Conservation (phyloP, 2,888 invertebrate genomes). For the Mesorhabditis sp. region DNA sequence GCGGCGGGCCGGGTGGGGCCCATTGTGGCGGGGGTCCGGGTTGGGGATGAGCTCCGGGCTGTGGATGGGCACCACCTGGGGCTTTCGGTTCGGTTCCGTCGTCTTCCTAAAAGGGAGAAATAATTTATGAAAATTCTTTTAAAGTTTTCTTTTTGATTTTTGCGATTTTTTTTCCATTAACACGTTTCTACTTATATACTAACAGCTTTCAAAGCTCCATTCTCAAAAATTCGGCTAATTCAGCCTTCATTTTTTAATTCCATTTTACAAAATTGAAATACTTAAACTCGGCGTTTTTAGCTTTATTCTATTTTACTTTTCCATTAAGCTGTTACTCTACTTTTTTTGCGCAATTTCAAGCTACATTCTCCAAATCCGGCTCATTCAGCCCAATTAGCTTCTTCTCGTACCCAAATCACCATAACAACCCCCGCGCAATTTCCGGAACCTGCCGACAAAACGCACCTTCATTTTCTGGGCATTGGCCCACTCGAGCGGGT, state of each 20-base stretch:
- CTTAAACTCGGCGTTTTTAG: too few species aligned
- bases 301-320: too few species aligned
- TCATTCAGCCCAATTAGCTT: neutral
- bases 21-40: constrained; percentile 9
- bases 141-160: too few species aligned
- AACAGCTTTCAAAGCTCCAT: too few species aligned
- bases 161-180: too few species aligned
- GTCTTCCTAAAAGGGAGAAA: neutral
- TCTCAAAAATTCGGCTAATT: too few species aligned
- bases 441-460: neutral
- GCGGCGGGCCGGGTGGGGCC: constrained; percentile 11
- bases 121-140: too few species aligned
- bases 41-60: constrained; percentile 4
- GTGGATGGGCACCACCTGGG: neutral
- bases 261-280: too few species aligned
- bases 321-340: too few species aligned
- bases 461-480: constrained; percentile 13
- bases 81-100: neutral
- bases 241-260: too few species aligned
- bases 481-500: constrained; percentile 38
- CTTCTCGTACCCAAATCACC: neutral
- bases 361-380: neutral
- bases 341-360: too few species aligned
- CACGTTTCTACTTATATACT: too few species aligned
- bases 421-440: neutral